phyloP scores from a whole-genome alignment of 2,797 vertebrate species.

The Calcarius lapponicus region DNA sequence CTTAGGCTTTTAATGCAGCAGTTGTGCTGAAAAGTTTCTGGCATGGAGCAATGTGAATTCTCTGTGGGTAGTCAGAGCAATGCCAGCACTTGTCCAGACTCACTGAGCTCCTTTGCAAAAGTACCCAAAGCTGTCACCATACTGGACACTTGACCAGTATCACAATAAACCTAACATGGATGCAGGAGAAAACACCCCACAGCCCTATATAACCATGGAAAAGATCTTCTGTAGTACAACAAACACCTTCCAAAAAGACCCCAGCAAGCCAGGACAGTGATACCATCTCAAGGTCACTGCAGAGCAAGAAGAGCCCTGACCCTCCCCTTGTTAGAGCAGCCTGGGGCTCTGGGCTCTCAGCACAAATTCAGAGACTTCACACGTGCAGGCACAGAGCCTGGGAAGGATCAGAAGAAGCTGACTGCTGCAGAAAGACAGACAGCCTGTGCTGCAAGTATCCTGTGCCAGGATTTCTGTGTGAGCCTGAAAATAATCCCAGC shows the following conservation, averaged over 20 bases:
- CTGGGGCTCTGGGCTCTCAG: neutral
- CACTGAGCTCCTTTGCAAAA: neutral
- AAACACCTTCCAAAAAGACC: neutral
- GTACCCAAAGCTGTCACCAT: neutral
- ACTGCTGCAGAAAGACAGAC: neutral
- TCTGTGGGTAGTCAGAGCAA: neutral
- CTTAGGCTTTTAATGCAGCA: neutral
- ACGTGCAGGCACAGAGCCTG: neutral
- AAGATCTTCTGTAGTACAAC: neutral
- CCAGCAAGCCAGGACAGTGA: neutral
- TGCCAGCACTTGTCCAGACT: neutral
- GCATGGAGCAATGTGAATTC: neutral
- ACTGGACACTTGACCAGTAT: neutral
- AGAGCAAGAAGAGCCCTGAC: neutral
- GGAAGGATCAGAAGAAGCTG: neutral
- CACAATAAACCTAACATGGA: neutral
- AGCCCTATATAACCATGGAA: accelerated
- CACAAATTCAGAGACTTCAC: neutral
- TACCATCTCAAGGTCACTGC: neutral
- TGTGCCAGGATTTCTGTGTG: neutral
- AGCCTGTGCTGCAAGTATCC: neutral
- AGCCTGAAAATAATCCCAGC: neutral
- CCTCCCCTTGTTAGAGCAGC: neutral
- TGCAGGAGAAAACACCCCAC: neutral
- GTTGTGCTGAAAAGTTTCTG: neutral